Base-by-base conservation (phyloP, 2,888 invertebrate species). In the Drosophila fulvimacula region DNA sequence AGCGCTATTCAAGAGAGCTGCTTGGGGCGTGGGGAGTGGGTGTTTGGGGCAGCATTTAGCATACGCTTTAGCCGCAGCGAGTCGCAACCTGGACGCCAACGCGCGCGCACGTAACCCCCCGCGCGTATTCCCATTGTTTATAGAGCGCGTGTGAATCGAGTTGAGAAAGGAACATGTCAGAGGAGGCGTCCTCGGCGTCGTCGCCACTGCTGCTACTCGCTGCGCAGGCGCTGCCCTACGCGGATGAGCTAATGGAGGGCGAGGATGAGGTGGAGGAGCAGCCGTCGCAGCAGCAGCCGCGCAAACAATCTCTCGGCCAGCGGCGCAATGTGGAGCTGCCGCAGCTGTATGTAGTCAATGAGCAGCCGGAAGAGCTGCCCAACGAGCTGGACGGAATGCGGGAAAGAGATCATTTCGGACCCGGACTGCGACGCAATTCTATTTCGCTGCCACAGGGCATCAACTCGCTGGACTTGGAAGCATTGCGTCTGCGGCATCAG, bases 381-480 rank as follows among this genome's bases (percentile, higher is more conserved):
- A 44, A 7, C 21, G 44, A 44, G 19, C 9, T n/a, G 10, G 66
- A 56, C 1, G 17, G 17, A 7, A 57, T 60, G 1, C 53, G 75
- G 19, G 53, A 53, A 2, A 27, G 53, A 15, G 77, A 80, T 5
- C 69, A 70, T 17, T 82, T 90, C 34, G 64, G 69, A 9, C 84
- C 80, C 1, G 82, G 80, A n/a, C 89, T 95, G 56, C 93, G 96
- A 55, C 94, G 95, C 76, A 95, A 96, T 79, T 96, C 96, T 3
- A 95, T 96, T 71, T 96, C 96, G 3, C 93, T 96, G 93, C 96
- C 96, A 4, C 94, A 94, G 73, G 93, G 92, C 76, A 93, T 96
- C 65, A 95, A 96, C 86, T 95, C 95, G 58, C 92, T 96, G 91
- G 95, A 95, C 68, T 79, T 94, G 77, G 94, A 95, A 81, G 94